Percentiles rank a stretch among this genome's conserved stretches.
These are phyloP conservation scores for Trogon melanurus DNA, from an alignment of 2,113 vertebrate genomes.

Conservation along the genomic window DNA sequence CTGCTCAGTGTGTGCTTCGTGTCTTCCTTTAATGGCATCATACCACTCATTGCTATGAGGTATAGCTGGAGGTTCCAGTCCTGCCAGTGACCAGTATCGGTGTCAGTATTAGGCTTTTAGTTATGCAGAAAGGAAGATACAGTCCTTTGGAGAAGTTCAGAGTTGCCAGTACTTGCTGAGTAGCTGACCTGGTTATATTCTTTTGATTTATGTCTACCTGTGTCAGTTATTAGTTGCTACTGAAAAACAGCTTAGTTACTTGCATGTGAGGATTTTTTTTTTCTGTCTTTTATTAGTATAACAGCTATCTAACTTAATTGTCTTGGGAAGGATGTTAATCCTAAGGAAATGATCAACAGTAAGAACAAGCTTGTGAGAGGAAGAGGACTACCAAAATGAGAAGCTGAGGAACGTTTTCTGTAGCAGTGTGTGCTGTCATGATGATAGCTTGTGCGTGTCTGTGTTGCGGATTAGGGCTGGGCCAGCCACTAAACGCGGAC, in stretches of 20 bases:
- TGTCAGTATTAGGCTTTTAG: neutral
- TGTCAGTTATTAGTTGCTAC: neutral
- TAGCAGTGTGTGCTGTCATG: neutral
- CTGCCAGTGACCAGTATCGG: neutral
- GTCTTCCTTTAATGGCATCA: neutral
- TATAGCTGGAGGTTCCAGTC: neutral
- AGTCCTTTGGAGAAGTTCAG: neutral
- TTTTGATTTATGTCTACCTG: neutral
- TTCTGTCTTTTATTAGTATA: neutral
- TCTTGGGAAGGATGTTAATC: neutral
- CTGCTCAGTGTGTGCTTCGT: accelerated
- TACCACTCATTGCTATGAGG: neutral
- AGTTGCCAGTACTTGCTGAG: neutral
- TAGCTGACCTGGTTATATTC: neutral
- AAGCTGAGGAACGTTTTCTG: neutral
- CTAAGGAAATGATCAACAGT: neutral
- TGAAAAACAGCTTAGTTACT: neutral
- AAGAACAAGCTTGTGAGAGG: neutral
- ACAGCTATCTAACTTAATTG: neutral
- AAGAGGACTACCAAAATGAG: neutral
- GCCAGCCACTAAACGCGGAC: no score
- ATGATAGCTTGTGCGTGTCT: neutral
- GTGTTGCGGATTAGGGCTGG: no score
- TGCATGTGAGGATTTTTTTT: neutral
- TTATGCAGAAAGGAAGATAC: neutral